Percentiles rank a stretch among this genome's conserved stretches.
Conservation (phyloP, 2,888 invertebrate genomes). For the Rhingia campestris region DNA sequence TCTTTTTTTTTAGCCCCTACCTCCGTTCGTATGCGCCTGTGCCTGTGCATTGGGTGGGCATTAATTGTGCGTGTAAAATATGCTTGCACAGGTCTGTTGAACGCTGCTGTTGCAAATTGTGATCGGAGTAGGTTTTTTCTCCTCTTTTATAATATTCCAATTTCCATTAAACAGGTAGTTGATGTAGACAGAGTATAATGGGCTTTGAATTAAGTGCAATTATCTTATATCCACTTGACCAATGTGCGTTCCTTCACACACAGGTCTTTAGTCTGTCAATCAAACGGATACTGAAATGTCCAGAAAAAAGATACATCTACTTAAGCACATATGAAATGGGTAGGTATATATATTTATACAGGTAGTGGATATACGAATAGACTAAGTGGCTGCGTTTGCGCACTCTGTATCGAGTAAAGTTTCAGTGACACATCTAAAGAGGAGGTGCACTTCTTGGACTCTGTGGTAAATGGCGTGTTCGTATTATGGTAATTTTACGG, state of each 20-base stretch:
- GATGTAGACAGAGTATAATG: constrained; percentile 68
- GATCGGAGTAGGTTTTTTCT: constrained; percentile 21
- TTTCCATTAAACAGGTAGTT: constrained; percentile 70
- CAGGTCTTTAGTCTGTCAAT: constrained; percentile 63
- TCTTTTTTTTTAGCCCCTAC: constrained; percentile 15
- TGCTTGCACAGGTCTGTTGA: constrained; percentile 52
- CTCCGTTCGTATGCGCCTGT: constrained; percentile 12
- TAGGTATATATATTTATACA: neutral
- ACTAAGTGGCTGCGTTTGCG: constrained; percentile 34
- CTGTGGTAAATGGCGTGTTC: too few species aligned
- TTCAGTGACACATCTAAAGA: constrained; percentile 7
- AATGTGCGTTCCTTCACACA: constrained; percentile 51
- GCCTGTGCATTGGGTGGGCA: constrained; percentile 60
- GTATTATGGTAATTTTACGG: too few species aligned
- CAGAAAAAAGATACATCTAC: constrained; percentile 11
- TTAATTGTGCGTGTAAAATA: constrained; percentile 71
- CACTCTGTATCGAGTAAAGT: neutral
- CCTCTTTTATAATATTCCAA: constrained; percentile 57
- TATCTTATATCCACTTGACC: constrained; percentile 58
- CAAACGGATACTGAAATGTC: constrained; percentile 44
- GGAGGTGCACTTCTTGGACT: constrained; percentile 31
- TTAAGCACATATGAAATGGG: constrained; percentile 3
- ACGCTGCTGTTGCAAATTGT: constrained; percentile 48
- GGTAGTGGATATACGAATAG: constrained; percentile 36
- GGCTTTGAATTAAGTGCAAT: constrained; percentile 68